Conservation (phyloP, 2,797 vertebrate genomes). For the Karalla daura region DNA sequence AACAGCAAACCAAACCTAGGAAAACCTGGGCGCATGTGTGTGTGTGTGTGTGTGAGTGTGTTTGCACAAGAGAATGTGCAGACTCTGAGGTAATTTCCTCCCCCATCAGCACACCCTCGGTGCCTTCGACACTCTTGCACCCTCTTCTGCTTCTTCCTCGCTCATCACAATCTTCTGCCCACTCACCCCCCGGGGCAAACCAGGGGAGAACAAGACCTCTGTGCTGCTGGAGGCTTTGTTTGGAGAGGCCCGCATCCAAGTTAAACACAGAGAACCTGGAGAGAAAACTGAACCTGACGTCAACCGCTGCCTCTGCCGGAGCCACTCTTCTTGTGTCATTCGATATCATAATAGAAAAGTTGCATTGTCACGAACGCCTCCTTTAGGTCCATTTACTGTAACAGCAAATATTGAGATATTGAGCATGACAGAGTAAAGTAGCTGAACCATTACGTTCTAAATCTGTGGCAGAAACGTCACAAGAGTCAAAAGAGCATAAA, state of each 20-base stretch:
- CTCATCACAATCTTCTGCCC: slow-evolving; percentile 70
- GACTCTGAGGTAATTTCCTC: slow-evolving; percentile 79
- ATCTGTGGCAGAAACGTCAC: too few relatives aligned
- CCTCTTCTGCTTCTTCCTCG: slow-evolving; percentile 36
- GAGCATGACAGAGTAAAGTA: too few relatives aligned
- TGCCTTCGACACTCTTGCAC: slow-evolving; percentile 51
- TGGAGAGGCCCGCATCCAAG: slow-evolving; percentile 7
- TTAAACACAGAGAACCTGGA: too few relatives aligned
- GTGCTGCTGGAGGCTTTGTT: slow-evolving; percentile 31
- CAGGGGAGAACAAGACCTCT: slow-evolving; percentile 4
- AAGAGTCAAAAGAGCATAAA: too few relatives aligned
- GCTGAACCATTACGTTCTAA: too few relatives aligned
- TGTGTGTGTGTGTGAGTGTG: slow-evolving; percentile 46
- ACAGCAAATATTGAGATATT: too few relatives aligned
- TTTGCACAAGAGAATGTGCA: slow-evolving; percentile 76
- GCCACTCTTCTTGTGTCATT: too few relatives aligned
- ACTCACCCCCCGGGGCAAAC: slow-evolving; percentile 52
- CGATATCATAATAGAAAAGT: too few relatives aligned
- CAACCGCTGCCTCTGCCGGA: too few relatives aligned
- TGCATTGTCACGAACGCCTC: too few relatives aligned
- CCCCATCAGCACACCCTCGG: slow-evolving; percentile 79
- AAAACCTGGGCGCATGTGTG: slow-evolving; percentile 61
- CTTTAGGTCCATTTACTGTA: too few relatives aligned
- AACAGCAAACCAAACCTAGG: slow-evolving; percentile 75
- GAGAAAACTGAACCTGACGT: too few relatives aligned